These are phyloP conservation scores for Nannobrachium achirus DNA, from an alignment of 2,113 vertebrate species.

Conservation along the genomic window DNA sequence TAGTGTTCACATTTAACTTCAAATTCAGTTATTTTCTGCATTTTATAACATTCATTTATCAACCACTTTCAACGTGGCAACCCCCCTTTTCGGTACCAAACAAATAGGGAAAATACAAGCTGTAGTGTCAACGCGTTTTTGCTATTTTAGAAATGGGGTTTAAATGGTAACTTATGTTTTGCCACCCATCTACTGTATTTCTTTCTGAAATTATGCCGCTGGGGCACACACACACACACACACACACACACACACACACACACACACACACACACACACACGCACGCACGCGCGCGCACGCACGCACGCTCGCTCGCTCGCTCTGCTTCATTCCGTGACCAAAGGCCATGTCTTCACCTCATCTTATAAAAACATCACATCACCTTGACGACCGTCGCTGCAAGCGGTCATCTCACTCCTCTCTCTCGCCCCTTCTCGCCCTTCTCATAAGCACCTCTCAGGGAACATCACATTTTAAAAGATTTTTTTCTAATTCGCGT, in stretches of 20 bases:
- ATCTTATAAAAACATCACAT: slow-evolving; percentile 20
- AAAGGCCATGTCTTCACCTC: slow-evolving; percentile 44
- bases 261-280: neutral
- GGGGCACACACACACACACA: slow-evolving; percentile 23
- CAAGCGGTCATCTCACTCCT: neutral
- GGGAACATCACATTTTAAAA: slow-evolving; percentile 23
- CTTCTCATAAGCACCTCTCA: slow-evolving; percentile 20
- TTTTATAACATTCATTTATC: no score
- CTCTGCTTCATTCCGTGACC: slow-evolving; percentile 47
- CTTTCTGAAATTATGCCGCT: no score
- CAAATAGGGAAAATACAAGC: no score
- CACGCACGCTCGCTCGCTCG: neutral
- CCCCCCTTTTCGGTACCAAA: no score
- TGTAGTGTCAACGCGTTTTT: no score
- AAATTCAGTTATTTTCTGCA: no score
- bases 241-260: slow-evolving; percentile 16
- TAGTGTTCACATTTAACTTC: no score
- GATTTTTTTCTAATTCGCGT: slow-evolving; percentile 2
- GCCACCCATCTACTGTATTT: no score
- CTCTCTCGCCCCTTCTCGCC: slow-evolving; percentile 4
- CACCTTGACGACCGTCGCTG: slow-evolving; percentile 29
- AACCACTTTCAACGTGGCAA: no score
- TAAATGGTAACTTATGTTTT: no score
- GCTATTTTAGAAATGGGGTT: no score
- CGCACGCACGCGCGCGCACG: neutral